Evolutionary conservation across 2,113 vertebrate species (phyloP).

Genomic region (Orientallactaga bullata): DNA sequence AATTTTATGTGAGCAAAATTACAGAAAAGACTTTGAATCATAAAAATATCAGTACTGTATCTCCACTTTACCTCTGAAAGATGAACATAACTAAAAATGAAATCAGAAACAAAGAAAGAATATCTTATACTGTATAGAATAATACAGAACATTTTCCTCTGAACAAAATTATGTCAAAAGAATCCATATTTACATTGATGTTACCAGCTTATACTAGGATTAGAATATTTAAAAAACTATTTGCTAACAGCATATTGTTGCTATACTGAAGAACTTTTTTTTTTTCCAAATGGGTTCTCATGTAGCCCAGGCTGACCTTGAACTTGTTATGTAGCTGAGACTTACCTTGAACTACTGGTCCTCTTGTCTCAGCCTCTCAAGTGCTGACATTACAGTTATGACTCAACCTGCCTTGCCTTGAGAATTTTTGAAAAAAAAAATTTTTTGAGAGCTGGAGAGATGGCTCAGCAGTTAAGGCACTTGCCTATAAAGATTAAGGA

Average conservation of each 20-base stretch:
- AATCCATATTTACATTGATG: neutral
- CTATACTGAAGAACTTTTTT: neutral
- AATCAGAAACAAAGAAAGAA: neutral
- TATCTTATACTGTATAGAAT: neutral
- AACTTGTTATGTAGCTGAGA: no score
- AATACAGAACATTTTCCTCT: neutral
- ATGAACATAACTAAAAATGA: slow-evolving; percentile 41
- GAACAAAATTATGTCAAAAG: neutral
- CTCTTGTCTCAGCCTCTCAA: neutral
- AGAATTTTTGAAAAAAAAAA: no score
- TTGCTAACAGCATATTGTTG: neutral
- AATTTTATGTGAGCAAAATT: neutral
- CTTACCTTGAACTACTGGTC: neutral
- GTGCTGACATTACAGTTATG: neutral
- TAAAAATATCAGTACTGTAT: neutral
- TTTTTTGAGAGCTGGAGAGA: no score
- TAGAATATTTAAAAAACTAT: neutral
- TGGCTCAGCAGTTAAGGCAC: no score
- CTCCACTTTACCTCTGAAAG: slow-evolving; percentile 20
- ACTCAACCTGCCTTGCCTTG: neutral
- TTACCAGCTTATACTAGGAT: neutral
- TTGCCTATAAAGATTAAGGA: no score
- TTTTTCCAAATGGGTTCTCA: neutral
- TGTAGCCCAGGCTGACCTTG: no score
- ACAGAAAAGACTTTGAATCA: slow-evolving; percentile 36